Evolutionary conservation across 2,888 invertebrate genomes (phyloP).

Genomic region (Melinaea menophilus): DNA sequence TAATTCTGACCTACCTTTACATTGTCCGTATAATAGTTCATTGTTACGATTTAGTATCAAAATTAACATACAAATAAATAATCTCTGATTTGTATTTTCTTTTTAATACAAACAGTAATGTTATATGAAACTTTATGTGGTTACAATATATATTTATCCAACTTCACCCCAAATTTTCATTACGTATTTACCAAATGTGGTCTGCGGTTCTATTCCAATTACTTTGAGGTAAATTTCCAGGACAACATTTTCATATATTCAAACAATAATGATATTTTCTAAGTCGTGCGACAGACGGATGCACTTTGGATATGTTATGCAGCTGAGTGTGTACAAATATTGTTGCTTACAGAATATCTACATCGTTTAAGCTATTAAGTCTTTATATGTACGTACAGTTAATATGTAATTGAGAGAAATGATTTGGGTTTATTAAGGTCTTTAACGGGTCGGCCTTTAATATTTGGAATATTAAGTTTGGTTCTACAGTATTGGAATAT

Average conservation of each 20-base stretch:
- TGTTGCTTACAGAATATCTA: slow-evolving; percentile 43
- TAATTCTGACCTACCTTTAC: slow-evolving; percentile 15
- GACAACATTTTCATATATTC: slow-evolving; percentile 4
- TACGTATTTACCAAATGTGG: slow-evolving; percentile 11
- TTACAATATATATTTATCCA: background rate
- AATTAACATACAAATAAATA: too few species aligned
- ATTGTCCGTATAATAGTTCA: slow-evolving; percentile 31
- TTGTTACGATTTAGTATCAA: slow-evolving; percentile 49
- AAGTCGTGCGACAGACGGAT: background rate
- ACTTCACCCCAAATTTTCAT: background rate
- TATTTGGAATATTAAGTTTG: background rate
- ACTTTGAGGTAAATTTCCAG: slow-evolving; percentile 16
- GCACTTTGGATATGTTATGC: background rate
- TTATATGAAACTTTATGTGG: too few species aligned
- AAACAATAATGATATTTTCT: background rate
- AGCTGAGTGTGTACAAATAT: slow-evolving; percentile 46
- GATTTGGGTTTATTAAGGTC: slow-evolving; percentile 3
- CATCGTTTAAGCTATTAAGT: slow-evolving; percentile 8
- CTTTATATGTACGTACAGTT: slow-evolving; percentile 1
- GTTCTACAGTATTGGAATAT: background rate
- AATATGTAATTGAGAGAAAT: slow-evolving; percentile 10
- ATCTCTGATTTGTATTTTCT: too few species aligned
- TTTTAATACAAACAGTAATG: too few species aligned
- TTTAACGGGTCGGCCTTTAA: background rate
- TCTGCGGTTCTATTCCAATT: slow-evolving; percentile 17